Percentiles rank a stretch among this genome's conserved stretches.
These are phyloP conservation scores for Crypturellus tataupa DNA, from an alignment of 2,797 vertebrate genomes.

Conservation along the genomic window DNA sequence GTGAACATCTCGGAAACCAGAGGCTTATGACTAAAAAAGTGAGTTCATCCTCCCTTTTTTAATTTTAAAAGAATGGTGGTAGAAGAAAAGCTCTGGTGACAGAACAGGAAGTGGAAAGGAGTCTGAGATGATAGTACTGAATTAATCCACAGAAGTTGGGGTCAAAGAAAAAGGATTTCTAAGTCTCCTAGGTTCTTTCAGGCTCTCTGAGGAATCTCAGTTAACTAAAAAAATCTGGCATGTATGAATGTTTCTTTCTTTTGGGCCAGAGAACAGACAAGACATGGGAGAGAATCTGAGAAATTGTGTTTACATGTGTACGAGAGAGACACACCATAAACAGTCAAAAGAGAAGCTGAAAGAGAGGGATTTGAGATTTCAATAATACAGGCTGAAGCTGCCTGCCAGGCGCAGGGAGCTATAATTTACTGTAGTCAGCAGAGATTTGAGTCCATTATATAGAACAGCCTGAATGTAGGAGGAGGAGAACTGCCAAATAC, in stretches of 20 bases:
- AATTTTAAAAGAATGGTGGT: too few relatives aligned
- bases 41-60: too few relatives aligned
- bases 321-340: background rate
- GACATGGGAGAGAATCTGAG: background rate
- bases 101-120: background rate
- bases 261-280: background rate
- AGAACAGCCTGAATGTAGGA: conserved; percentile 51
- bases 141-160: background rate
- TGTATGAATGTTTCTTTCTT: background rate
- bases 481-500: conserved; percentile 27
- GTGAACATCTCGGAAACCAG: too few relatives aligned
- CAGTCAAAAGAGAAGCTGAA: background rate
- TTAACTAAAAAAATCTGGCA: background rate
- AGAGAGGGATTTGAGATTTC: background rate
- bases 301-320: rapidly evolving
- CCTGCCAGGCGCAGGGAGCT: background rate
- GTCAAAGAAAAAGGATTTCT: background rate
- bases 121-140: background rate
- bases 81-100: too few relatives aligned
- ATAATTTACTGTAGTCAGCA: background rate
- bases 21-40: too few relatives aligned
- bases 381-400: background rate
- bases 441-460: background rate
- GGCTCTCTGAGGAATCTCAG: background rate
- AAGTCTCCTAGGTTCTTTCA: background rate